Conservation (phyloP, 2,797 vertebrate genomes). For the Rhynchotus rufescens region DNA sequence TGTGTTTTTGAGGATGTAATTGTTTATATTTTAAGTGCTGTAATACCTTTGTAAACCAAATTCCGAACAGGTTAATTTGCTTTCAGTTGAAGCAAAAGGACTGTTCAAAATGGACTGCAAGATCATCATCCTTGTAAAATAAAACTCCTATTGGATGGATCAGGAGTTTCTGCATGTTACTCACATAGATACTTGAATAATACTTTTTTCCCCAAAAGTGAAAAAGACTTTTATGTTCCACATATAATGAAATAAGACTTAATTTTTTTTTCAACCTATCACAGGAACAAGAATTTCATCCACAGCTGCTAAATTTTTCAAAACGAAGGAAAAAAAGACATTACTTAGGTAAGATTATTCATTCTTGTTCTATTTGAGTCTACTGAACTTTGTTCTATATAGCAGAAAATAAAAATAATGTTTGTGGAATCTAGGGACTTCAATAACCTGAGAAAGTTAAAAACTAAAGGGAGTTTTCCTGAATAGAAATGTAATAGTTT, state of each 20-base stretch:
- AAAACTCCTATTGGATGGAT: conserved; percentile 4
- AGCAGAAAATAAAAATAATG: conserved; percentile 72
- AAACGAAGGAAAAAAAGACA: conserved; percentile 20
- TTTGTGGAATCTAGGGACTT: conserved; percentile 57
- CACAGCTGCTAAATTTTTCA: conserved; percentile 48
- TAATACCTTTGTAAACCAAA: background rate
- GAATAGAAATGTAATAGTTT: conserved; percentile 30
- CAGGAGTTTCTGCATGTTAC: background rate
- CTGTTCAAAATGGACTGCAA: background rate
- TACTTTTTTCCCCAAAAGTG: background rate
- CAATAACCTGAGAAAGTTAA: conserved; percentile 62
- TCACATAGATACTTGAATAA: background rate
- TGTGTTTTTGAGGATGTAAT: background rate
- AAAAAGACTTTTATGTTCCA: conserved; percentile 16
- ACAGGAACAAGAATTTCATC: conserved; percentile 48
- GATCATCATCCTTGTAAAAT: conserved; percentile 23
- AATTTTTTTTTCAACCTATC: conserved; percentile 46
- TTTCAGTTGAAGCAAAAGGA: conserved; percentile 25
- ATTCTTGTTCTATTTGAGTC: conserved; percentile 58
- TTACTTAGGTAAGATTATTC: conserved; percentile 44
- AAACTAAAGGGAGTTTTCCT: conserved; percentile 45
- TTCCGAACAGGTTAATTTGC: background rate
- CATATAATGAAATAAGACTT: conserved; percentile 33
- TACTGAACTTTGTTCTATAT: conserved; percentile 46
- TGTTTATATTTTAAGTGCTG: background rate